phyloP scores from a whole-genome alignment of 2,888 invertebrate genomes.

The Baronia brevicornis region DNA sequence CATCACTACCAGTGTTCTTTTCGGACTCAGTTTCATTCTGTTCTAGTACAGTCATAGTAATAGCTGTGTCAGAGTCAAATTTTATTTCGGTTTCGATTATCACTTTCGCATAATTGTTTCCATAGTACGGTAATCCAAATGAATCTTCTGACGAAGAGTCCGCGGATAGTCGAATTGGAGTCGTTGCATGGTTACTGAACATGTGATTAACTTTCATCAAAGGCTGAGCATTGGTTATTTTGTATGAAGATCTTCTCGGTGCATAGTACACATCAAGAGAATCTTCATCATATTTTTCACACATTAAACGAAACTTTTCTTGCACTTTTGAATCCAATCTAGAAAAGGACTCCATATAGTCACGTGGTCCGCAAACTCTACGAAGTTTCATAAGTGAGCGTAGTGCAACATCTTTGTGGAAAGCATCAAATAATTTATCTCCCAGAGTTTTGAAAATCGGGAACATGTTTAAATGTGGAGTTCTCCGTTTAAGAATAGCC shows the following conservation, averaged over 20 bases:
- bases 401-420: conserved; percentile 81
- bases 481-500: conserved; percentile 69
- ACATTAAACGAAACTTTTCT: conserved; percentile 62
- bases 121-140: conserved; percentile 58
- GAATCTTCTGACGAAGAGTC: conserved; percentile 78
- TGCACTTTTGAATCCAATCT: conserved; percentile 62
- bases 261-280: conserved; percentile 65
- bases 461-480: conserved; percentile 62
- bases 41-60: conserved; percentile 90
- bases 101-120: conserved; percentile 76
- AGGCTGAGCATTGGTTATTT: conserved; percentile 40
- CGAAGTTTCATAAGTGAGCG: conserved; percentile 82
- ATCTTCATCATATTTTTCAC: conserved; percentile 64
- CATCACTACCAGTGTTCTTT: conserved; percentile 59
- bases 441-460: conserved; percentile 72
- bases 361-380: conserved; percentile 78
- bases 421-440: conserved; percentile 67
- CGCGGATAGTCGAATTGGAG: conserved; percentile 49
- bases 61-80: conserved; percentile 85
- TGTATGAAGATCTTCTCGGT: conserved; percentile 43
- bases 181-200: conserved; percentile 39
- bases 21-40: conserved; percentile 74
- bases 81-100: conserved; percentile 90
- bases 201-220: conserved; percentile 54
- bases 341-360: conserved; percentile 77